Percentiles rank a stretch among this genome's conserved stretches.
Evolutionary conservation across 2,888 invertebrate genomes (phyloP).

Genomic region (Drosophila meridiana): DNA sequence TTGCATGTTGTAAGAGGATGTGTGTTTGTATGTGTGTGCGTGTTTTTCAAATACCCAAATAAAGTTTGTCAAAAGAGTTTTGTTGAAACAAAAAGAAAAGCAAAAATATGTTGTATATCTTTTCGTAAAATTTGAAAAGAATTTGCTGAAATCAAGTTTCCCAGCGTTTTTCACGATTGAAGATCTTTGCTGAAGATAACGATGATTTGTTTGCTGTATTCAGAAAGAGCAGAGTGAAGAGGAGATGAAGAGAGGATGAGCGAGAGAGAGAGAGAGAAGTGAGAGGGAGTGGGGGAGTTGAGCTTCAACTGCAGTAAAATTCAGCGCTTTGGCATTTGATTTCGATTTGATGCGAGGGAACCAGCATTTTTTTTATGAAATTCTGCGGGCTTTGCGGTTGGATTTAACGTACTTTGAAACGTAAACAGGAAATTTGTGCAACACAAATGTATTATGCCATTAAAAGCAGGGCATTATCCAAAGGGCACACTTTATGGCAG

Average conservation of each 20-base stretch:
- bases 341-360: constrained; percentile 34
- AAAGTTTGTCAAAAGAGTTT: constrained; percentile 50
- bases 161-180: constrained; percentile 5
- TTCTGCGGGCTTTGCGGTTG: constrained; percentile 49
- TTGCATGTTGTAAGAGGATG: constrained; percentile 50
- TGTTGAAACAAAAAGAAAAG: constrained; percentile 17
- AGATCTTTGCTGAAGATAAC: constrained; percentile 19
- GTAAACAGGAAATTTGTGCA: neutral
- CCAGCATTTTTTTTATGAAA: constrained; percentile 40
- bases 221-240: neutral
- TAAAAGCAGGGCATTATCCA: constrained; percentile 38
- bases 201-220: constrained; percentile 2
- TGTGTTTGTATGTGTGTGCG: constrained; percentile 12
- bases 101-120: constrained; percentile 25
- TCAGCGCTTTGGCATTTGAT: constrained; percentile 36
- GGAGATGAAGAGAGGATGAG: neutral
- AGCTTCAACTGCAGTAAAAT: neutral
- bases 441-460: constrained; percentile 3
- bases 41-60: constrained; percentile 25
- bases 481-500: constrained; percentile 7
- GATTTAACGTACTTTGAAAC: neutral
- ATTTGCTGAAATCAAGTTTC: constrained; percentile 35
- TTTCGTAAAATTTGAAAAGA: constrained; percentile 40
- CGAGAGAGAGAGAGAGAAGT: neutral
- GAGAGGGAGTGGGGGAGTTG: neutral